Evolutionary conservation across 2,888 invertebrate genomes (phyloP).

Genomic region (Ditula angustiorana): DNA sequence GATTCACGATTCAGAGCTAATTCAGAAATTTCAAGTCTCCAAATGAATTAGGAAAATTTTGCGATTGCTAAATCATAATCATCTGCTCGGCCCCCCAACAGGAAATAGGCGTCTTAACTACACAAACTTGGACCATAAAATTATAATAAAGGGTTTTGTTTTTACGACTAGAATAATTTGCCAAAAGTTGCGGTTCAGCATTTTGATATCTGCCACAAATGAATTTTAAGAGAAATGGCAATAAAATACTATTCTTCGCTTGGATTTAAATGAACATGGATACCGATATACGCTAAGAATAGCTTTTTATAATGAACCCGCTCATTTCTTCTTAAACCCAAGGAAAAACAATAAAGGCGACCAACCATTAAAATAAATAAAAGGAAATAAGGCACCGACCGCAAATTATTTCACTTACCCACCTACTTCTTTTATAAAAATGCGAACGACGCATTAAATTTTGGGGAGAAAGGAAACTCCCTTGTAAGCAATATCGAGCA

Average conservation of each 20-base stretch:
- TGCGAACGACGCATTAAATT: constrained; percentile 86
- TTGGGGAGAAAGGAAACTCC: constrained; percentile 85
- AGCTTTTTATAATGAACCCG: constrained; percentile 65
- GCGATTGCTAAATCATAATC: constrained; percentile 61
- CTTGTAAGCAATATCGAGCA: constrained; percentile 86
- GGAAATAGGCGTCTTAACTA: constrained; percentile 71
- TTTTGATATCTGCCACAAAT: constrained; percentile 45
- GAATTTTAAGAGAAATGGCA: constrained; percentile 15
- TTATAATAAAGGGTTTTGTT: constrained; percentile 80
- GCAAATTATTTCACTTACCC: constrained; percentile 85
- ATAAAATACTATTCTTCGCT: constrained; percentile 5
- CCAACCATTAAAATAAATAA: constrained; percentile 85
- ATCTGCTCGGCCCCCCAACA: constrained; percentile 68
- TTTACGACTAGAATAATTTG: constrained; percentile 73
- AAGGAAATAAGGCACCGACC: constrained; percentile 83
- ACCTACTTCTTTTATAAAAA: constrained; percentile 84
- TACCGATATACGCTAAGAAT: constrained; percentile 68
- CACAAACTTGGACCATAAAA: constrained; percentile 73
- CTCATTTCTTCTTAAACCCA: constrained; percentile 69
- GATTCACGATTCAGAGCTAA: constrained; percentile 27
- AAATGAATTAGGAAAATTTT: constrained; percentile 57
- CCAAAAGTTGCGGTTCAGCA: constrained; percentile 67
- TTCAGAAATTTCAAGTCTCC: constrained; percentile 37
- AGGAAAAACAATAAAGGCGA: constrained; percentile 78
- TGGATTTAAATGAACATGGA: constrained; percentile 53